These are phyloP conservation scores for Palloptera scutellata DNA, from an alignment of 2,888 invertebrate genomes.

Conservation along the genomic window DNA sequence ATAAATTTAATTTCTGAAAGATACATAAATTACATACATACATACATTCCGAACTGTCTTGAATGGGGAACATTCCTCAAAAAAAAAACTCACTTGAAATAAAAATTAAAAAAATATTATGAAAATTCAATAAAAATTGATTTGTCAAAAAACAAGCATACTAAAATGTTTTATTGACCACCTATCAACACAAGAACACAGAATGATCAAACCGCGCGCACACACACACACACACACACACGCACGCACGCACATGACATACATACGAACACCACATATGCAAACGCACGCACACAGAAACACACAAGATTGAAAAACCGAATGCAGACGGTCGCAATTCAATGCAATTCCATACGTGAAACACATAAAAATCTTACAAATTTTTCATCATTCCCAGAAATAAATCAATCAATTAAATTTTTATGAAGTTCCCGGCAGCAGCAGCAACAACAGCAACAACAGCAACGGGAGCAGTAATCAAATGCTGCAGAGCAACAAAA, in stretches of 20 bases:
- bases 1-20: no score
- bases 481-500: no score
- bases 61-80: no score
- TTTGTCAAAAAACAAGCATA: constrained; percentile 14
- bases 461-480: no score
- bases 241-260: constrained; percentile 15
- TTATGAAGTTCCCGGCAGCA: constrained; percentile 50
- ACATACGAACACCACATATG: not conserved
- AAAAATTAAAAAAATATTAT: no score
- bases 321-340: constrained; percentile 14
- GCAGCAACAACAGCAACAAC: constrained; percentile 21
- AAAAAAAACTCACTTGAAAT: no score
- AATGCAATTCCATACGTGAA: constrained; percentile 8
- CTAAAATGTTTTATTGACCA: constrained; percentile 14
- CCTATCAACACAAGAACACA: constrained; percentile 7
- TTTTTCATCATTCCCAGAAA: constrained; percentile 50
- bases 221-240: not conserved
- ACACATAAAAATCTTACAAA: constrained; percentile 30
- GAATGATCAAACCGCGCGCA: not conserved
- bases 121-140: constrained; percentile 6
- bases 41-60: no score
- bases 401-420: constrained; percentile 65
- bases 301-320: constrained; percentile 1
- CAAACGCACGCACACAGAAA: no score
- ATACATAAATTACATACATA: no score